Percentiles rank a stretch among this genome's conserved stretches.
phyloP scores from a whole-genome alignment of 1,140 invertebrate genomes.

The Trichoplusia ni region DNA sequence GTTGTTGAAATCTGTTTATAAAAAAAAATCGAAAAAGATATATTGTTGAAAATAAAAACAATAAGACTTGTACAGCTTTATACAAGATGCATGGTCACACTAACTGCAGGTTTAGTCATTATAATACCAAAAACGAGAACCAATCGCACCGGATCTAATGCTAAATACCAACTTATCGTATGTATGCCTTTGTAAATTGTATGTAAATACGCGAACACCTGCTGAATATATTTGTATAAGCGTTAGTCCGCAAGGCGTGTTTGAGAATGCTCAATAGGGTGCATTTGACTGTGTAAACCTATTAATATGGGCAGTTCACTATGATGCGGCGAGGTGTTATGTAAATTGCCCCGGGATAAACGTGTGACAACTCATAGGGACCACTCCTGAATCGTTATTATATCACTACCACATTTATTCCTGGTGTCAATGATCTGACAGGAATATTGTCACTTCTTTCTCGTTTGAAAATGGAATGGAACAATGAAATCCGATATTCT shows the following conservation, averaged over 20 bases:
- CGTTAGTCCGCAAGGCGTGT: conserved; percentile 54
- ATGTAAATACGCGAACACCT: conserved; percentile 80
- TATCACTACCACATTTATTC: conserved; percentile 5
- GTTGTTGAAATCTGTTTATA: neutral
- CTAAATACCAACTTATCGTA: conserved; percentile 67
- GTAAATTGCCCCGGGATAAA: conserved; percentile 58
- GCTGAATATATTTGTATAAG: conserved; percentile 77
- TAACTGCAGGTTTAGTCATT: conserved; percentile 17
- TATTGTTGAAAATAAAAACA: too few relatives aligned
- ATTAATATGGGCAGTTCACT: conserved; percentile 66
- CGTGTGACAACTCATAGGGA: conserved; percentile 49
- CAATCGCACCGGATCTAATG: conserved; percentile 62
- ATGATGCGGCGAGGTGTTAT: conserved; percentile 63
- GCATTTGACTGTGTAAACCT: conserved; percentile 73
- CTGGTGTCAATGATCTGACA: neutral
- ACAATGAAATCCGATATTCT: too few relatives aligned
- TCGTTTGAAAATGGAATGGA: too few relatives aligned
- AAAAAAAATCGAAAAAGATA: too few relatives aligned
- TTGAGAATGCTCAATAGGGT: conserved; percentile 65
- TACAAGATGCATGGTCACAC: conserved; percentile 15
- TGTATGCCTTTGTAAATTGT: conserved; percentile 73
- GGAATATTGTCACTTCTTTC: neutral
- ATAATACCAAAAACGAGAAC: conserved; percentile 47
- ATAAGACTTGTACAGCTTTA: neutral
- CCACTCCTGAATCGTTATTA: conserved; percentile 26